phyloP scores from a whole-genome alignment of 2,888 invertebrate species.

The Ormyrus nitidulus region DNA sequence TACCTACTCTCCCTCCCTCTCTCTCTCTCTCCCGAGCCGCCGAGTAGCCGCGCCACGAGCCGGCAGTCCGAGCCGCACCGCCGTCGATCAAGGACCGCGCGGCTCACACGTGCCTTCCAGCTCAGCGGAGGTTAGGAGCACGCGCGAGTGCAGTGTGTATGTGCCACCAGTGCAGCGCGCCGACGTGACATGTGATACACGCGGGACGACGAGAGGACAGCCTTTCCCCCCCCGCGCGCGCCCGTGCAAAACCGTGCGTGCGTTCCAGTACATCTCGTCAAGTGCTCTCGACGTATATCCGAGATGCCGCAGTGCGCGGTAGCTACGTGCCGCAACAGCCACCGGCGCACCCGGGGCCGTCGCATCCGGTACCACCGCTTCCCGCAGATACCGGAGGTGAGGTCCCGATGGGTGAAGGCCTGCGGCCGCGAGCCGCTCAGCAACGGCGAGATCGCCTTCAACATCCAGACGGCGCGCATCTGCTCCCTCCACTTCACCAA shows the following conservation, averaged over 20 bases:
- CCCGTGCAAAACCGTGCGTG: no score
- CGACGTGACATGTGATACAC: background rate
- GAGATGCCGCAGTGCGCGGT: slow-evolving; percentile 80
- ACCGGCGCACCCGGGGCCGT: slow-evolving; percentile 78
- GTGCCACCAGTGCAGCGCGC: background rate
- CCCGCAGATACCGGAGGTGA: slow-evolving; percentile 77
- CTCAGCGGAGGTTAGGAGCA: slow-evolving; percentile 13
- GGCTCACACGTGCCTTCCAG: background rate
- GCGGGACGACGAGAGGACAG: background rate
- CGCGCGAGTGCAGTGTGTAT: background rate
- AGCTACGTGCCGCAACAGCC: slow-evolving; percentile 78
- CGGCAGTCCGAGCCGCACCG: background rate
- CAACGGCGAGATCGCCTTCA: slow-evolving; percentile 74
- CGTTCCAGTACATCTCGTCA: no score
- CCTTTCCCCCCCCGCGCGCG: no score
- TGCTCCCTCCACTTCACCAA: slow-evolving; percentile 78
- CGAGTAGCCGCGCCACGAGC: background rate
- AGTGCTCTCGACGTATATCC: background rate
- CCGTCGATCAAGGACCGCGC: background rate
- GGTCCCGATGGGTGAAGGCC: slow-evolving; percentile 77
- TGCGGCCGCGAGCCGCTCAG: slow-evolving; percentile 77
- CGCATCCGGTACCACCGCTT: slow-evolving; percentile 79
- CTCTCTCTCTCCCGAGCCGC: slow-evolving; percentile 9
- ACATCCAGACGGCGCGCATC: slow-evolving; percentile 78
- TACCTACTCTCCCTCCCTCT: no score